phyloP scores from a whole-genome alignment of 2,888 invertebrate genomes.

The Chrysolina americana region DNA sequence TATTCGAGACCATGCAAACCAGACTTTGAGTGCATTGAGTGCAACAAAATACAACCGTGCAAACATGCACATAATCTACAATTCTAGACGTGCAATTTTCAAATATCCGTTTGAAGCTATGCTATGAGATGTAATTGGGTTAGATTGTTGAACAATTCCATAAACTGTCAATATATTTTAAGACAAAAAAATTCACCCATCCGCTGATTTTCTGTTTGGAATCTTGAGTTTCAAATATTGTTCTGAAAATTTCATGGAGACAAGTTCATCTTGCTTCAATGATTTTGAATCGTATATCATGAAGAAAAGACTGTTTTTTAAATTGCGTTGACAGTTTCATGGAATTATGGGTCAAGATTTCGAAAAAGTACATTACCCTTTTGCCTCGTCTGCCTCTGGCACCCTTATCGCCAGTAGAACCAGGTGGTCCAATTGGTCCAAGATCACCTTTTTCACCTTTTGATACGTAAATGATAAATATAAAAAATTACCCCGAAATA shows the following conservation, averaged over 20 bases:
- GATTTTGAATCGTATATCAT: neutral
- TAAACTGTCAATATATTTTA: conserved; percentile 21
- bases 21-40: neutral
- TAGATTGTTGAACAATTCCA: conserved; percentile 49
- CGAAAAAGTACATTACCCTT: conserved; percentile 80
- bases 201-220: neutral
- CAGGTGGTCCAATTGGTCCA: conserved; percentile 84
- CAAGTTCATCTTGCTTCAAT: too few relatives aligned
- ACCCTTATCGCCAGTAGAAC: conserved; percentile 89
- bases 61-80: neutral
- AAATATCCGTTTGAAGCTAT: conserved; percentile 65
- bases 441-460: conserved; percentile 87
- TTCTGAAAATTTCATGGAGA: too few relatives aligned
- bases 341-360: conserved; percentile 44
- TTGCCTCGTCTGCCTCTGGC: conserved; percentile 93
- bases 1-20: conserved; percentile 20
- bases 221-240: too few relatives aligned
- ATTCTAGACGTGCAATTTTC: conserved; percentile 37
- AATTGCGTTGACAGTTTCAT: conserved; percentile 39
- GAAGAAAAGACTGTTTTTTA: too few relatives aligned
- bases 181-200: too few relatives aligned
- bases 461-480: conserved; percentile 31
- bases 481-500: neutral
- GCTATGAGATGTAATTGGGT: conserved; percentile 66
- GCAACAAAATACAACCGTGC: conserved; percentile 14